Base-by-base conservation (phyloP, 2,888 invertebrate genomes). In the Leptinotarsa haldemani region DNA sequence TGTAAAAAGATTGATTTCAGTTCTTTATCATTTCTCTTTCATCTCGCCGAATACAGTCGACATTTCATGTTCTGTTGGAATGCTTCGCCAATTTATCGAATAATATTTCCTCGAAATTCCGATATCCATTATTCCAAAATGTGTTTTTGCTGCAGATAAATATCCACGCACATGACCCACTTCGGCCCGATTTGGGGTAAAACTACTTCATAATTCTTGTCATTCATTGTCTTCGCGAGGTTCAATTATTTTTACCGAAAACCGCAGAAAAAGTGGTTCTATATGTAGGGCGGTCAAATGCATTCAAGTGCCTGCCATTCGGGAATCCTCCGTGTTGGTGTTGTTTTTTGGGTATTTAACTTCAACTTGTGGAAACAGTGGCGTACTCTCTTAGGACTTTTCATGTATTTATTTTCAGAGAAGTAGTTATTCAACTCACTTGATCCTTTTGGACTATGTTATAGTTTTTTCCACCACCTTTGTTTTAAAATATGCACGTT, bases 161-260 rank as follows among this genome's bases (percentile, higher is more conserved):
- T 72, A 69, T 72, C 67, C 50, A 65, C 48, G 22, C 68, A 67
- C 50, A 18, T 65, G 73, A 73, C 73, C 73, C 40, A 73, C 67
- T 69, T 73, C 56, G 1, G 18, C 73, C 72, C 65, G 48, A 65
- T 73, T 73, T 73, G 48, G 73, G 73, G 65, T 69, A 56, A 65
- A 61, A 61, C 64, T 30, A n/a, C 69, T 70, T 61, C 47, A 48
- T 48, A 69, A 69, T 69, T 61, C 61, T 53, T 69, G 63, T 48
- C 63, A 61, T 69, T 48, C 63, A 61, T 69, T 69, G 63, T 63
- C 50, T 70, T 70, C 25, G 64, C 50, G 50, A 47, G 30, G 52
- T 63, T 75, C 71, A 70, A 69, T 75, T 69, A 74, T 71, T 72
- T 74, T 61, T 69, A 61, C 68, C 71, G 69, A 69, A 74, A 74